Conservation (phyloP, 30 jellyfish, hydroid and myxozoan genomes). For the Nemopilema nomurai region DNA sequence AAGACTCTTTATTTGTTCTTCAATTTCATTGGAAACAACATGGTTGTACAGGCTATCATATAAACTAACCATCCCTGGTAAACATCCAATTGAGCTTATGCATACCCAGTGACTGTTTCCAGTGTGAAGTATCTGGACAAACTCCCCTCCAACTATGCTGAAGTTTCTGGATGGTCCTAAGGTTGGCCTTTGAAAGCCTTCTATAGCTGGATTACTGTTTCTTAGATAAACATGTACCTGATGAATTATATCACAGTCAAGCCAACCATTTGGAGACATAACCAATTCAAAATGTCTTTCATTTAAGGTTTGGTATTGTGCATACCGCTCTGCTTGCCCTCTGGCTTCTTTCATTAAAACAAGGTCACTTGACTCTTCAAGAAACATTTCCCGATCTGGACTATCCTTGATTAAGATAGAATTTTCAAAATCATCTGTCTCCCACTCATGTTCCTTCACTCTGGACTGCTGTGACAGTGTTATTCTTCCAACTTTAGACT, state of each 20-base stretch:
- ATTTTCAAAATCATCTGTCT: conserved; percentile 13
- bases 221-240: conserved; percentile 47
- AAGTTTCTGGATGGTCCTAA: conserved; percentile 41
- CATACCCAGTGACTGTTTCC: conserved; percentile 51
- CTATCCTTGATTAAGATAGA: conserved; percentile 43
- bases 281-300: conserved; percentile 41
- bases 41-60: conserved; percentile 44
- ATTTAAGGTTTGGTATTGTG: conserved; percentile 26
- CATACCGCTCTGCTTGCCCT: conserved; percentile 53
- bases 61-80: conserved; percentile 42
- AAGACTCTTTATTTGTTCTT: conserved; percentile 43
- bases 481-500: conserved; percentile 34
- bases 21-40: conserved; percentile 27
- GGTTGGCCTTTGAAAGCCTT: conserved; percentile 54
- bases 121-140: conserved; percentile 44
- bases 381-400: conserved; percentile 37
- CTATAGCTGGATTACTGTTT: conserved; percentile 51
- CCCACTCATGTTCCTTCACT: conserved; percentile 28
- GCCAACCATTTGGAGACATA: conserved; percentile 61
- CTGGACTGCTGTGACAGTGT: conserved; percentile 39
- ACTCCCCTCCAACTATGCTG: conserved; percentile 33
- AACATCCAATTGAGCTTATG: conserved; percentile 46
- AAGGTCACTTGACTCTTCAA: conserved; percentile 30
- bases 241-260: conserved; percentile 54
- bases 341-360: conserved; percentile 14